These are phyloP conservation scores for Vombatus ursinus DNA, from an alignment of 2,113 vertebrate species.

Conservation along the genomic window DNA sequence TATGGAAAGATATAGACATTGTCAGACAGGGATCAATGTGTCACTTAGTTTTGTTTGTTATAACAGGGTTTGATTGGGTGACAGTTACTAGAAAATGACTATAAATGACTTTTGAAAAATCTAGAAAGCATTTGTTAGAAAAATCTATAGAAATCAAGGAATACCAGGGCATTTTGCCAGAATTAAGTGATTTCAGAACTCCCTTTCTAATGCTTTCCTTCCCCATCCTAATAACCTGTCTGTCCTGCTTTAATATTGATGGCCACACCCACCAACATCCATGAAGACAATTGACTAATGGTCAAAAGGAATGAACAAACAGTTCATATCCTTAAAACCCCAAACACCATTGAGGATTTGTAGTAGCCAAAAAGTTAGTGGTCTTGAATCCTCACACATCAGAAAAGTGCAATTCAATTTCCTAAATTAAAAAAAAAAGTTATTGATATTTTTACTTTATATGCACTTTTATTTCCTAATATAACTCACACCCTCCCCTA, in stretches of 20 bases:
- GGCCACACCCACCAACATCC: not conserved
- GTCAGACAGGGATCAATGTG: not conserved
- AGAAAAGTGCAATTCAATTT: constrained; percentile 26
- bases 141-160: not conserved
- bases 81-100: not conserved
- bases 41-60: not conserved
- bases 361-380: not conserved
- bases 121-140: not conserved
- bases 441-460: not conserved
- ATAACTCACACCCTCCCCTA: not conserved
- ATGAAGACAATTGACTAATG: constrained; percentile 18
- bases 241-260: constrained; percentile 1
- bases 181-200: not conserved
- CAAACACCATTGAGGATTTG: not conserved
- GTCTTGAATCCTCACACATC: not conserved
- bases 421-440: not conserved
- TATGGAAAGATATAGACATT: not conserved
- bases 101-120: not conserved
- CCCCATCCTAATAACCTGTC: not conserved
- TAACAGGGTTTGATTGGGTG: not conserved
- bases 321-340: not conserved
- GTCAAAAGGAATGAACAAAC: too few species aligned
- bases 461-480: not conserved
- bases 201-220: too few species aligned
- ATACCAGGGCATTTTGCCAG: not conserved